phyloP scores from a whole-genome alignment of 2,797 vertebrate species.

The Sylvia borin region DNA sequence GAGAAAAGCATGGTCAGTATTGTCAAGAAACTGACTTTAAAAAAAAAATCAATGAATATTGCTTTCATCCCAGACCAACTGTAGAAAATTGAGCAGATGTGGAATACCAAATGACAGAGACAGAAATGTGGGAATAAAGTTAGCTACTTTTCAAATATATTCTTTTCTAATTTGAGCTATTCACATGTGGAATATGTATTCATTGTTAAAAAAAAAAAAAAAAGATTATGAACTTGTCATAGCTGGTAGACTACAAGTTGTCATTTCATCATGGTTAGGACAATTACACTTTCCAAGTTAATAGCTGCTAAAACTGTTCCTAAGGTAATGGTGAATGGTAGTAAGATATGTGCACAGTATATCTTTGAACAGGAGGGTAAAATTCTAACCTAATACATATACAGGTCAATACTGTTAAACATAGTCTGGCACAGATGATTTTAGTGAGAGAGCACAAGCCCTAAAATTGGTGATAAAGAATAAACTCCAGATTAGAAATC shows the following conservation, averaged over 20 bases:
- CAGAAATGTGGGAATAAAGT: neutral
- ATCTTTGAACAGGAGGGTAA: neutral
- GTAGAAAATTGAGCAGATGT: neutral
- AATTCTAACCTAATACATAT: neutral
- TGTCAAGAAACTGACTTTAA: neutral
- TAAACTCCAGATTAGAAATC: neutral
- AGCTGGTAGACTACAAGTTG: neutral
- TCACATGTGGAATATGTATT: neutral
- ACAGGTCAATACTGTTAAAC: neutral
- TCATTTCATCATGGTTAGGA: neutral
- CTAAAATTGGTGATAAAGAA: neutral
- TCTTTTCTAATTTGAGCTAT: neutral
- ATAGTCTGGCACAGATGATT: neutral
- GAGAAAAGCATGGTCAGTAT: neutral
- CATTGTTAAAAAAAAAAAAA: neutral
- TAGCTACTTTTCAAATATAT: neutral
- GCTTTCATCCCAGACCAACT: neutral
- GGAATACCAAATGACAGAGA: neutral
- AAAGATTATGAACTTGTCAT: neutral
- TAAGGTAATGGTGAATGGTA: neutral
- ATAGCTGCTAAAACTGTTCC: neutral
- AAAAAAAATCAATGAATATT: neutral
- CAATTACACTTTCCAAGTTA: conserved; percentile 8
- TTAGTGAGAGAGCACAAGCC: neutral
- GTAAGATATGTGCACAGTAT: neutral